phyloP scores from a whole-genome alignment of 2,888 invertebrate species.

The Atethmia centrago region DNA sequence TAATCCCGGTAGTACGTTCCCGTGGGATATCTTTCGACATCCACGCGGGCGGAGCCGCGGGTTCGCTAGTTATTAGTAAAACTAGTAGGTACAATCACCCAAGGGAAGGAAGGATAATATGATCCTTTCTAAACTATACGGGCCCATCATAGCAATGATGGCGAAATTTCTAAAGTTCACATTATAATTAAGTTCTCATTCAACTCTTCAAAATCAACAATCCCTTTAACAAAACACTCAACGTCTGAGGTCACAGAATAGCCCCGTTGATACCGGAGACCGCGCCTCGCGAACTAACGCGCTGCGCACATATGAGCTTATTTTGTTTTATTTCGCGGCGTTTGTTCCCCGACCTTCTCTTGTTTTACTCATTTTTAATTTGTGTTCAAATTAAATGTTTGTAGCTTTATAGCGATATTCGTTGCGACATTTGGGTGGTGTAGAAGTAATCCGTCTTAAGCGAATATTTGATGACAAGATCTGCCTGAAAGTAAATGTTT shows the following conservation, averaged over 20 bases:
- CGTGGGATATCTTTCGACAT: no score
- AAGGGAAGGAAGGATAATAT: no score
- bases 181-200: no score
- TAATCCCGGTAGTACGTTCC: no score
- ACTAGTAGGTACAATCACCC: no score
- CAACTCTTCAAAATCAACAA: conserved; percentile 6
- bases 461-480: neutral
- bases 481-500: neutral
- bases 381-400: conserved; percentile 59
- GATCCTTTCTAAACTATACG: neutral
- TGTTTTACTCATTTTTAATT: conserved; percentile 63
- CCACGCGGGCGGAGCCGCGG: no score
- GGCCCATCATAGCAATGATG: neutral
- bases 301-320: conserved; percentile 58
- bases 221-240: neutral
- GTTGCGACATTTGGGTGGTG: neutral
- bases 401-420: conserved; percentile 47
- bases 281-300: conserved; percentile 41
- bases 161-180: neutral
- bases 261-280: conserved; percentile 40
- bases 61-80: no score
- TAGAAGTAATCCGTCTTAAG: neutral
- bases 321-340: conserved; percentile 57
- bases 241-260: conserved; percentile 36
- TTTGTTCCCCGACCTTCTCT: conserved; percentile 52